Evolutionary conservation across 2,113 vertebrate genomes (phyloP), one percentile per base, ranked within the genome.

Genomic region (Bagarius yarrelli): DNA sequence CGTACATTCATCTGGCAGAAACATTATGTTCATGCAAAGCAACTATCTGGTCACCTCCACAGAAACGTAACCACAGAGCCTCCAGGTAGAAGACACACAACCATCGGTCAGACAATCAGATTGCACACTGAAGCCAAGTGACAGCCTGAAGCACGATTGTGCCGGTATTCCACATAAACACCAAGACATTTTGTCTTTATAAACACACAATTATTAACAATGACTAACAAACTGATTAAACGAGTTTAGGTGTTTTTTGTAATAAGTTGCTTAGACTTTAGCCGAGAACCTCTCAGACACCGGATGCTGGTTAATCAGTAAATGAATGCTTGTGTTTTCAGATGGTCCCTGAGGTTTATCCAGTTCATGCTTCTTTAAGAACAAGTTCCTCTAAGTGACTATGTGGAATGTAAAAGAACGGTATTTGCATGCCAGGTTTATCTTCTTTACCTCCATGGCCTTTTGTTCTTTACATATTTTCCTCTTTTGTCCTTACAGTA

Each of bases 361-460:
- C 25, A 52, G 44, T 50, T 30, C 15, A 27, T 52, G 69, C 15
- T 52, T 71, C n/a, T 71, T 71, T 27, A 47, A 47, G 36, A 9
- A 27, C 25, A 27, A 6, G 34, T 14, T 71, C 32, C n/a, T 11
- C 53, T 56, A 9, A 9, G 5, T 80, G 67, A 59, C 67, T 32
- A 9, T 57, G n/a, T 50, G 78, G 78, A 60, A 60, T 47, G 55
- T 57, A n/a, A 70, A 13, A 80, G 78, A 71, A 80, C 40, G 21
- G 53, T 4, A 79, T 79, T 44, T 70, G 78, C 53, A 70, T 11
- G 25, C 1, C 2, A 6, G 15, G 27, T 52, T 69, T 70, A 57
- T 79, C 63, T 30, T 70, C 13, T 50, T 19, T 16, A 32, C 21
- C 53, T 36, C 19, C 27, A 32, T 5, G 16, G 18, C 23, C 59